Conservation (phyloP, 2,888 invertebrate species). For the Drosophila ezoana region DNA sequence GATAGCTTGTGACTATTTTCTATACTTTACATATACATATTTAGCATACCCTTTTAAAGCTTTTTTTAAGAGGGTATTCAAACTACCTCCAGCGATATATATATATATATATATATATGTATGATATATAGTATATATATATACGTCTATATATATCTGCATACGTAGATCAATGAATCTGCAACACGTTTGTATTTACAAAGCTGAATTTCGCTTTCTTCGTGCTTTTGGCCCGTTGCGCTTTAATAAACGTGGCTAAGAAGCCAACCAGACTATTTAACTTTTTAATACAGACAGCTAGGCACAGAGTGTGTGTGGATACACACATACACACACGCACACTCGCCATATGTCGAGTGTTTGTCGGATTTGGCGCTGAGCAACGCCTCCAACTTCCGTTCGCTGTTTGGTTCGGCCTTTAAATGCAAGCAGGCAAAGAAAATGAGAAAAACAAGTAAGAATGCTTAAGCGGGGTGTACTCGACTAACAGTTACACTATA, state of each 20-base stretch:
- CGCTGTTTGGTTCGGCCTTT: constrained; percentile 54
- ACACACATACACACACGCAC: neutral
- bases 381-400: constrained; percentile 83
- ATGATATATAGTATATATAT: constrained; percentile 4
- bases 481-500: constrained; percentile 5
- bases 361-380: constrained; percentile 74
- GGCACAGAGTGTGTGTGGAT: constrained; percentile 24
- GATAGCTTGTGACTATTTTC: too few species aligned
- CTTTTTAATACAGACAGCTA: constrained; percentile 30
- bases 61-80: neutral
- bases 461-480: neutral
- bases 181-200: constrained; percentile 22
- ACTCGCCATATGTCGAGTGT: constrained; percentile 58
- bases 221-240: constrained; percentile 15
- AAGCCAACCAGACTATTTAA: constrained; percentile 44
- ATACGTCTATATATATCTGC: neutral
- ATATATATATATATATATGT: neutral
- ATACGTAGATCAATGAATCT: constrained; percentile 9
- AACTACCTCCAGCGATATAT: constrained; percentile 19
- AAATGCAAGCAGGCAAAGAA: constrained; percentile 40
- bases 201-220: constrained; percentile 47
- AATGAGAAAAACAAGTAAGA: constrained; percentile 8
- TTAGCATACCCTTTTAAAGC: neutral
- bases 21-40: too few species aligned
- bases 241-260: constrained; percentile 48